Base-by-base conservation (phyloP, 2,797 vertebrate genomes). In the Halcyon leucocephala region DNA sequence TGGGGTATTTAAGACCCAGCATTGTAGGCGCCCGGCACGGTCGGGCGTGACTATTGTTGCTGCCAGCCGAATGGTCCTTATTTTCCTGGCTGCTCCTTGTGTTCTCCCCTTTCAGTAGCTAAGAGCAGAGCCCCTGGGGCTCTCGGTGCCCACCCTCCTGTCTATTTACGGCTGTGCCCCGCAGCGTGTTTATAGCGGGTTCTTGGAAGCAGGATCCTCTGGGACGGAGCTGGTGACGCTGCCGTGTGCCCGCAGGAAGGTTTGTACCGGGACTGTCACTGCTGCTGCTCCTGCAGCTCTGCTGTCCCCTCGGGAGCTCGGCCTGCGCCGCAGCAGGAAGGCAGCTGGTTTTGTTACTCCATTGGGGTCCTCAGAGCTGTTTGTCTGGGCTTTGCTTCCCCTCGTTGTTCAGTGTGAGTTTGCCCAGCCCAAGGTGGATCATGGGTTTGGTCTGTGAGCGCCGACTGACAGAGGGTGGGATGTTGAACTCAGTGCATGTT, bases 11-110 rank as follows among this genome's bases (percentile, higher is more conserved):
- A 21, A 69, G 70, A 20, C 54, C 2, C 78, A 79, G 81, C 89
- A 42, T 54, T 64, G 95, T 88, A 20, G 88, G 86, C 83, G 29
- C 64, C 91, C 31, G 31, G 28, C 18, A 4, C 58, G 26, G 77
- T 31, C 35, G 0, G 81, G 31, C 89, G 54, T 96, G 92, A 93
- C 94, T 96, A 97, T 95, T 96, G 95, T 97, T 97, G 94, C 79
- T 97, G 96, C 96, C 95, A 97, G 83, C 83, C 2, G 33, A 93
- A 66, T 21, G 31, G 82, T 41, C 7, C 80, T 52, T 65, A 19
- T 3, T 7, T 78, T 79, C 46, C 92, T 97, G 95, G 95, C 89
- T 12, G 6, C 89, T 82, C 18, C 92, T 89, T 37, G 46, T 0
- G 1, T 87, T 97, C 95, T 97, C 93, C 16, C 86, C 82, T 97